Conservation (phyloP, 30 jellyfish, hydroid and myxozoan genomes). For the Hydractinia symbiolongicarpus region DNA sequence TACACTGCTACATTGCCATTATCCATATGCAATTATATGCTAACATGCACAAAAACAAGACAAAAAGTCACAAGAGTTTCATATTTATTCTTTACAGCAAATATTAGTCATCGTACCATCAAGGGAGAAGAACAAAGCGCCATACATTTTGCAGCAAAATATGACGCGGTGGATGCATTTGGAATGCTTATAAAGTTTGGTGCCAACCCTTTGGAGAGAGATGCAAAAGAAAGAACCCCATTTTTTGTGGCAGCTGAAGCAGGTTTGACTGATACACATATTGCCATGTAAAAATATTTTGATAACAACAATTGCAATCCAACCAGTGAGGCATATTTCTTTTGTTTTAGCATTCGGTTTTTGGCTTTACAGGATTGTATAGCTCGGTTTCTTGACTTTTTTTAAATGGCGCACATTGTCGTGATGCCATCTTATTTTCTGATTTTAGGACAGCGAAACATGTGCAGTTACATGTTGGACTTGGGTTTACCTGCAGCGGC, state of each 20-base stretch:
- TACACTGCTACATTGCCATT: too few species aligned
- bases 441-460: neutral
- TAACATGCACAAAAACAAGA: too few species aligned
- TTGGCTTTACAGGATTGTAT: too few species aligned
- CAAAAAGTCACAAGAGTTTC: too few species aligned
- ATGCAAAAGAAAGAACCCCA: conserved; percentile 8
- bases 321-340: too few species aligned
- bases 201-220: conserved; percentile 28
- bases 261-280: neutral
- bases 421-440: too few species aligned
- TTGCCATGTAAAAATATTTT: too few species aligned
- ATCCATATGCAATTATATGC: too few species aligned
- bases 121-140: conserved; percentile 25
- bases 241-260: conserved; percentile 27
- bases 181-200: conserved; percentile 2
- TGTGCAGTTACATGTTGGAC: neutral
- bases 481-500: conserved; percentile 1
- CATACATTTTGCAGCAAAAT: conserved; percentile 30
- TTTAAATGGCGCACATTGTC: too few species aligned
- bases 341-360: too few species aligned
- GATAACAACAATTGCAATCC: too few species aligned
- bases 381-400: too few species aligned
- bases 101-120: neutral
- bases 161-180: conserved; percentile 16
- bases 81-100: neutral